Evolutionary conservation across 1,140 invertebrate species (phyloP), one percentile per base, ranked within the genome.

Genomic region (Plectrocnemia conspersa): DNA sequence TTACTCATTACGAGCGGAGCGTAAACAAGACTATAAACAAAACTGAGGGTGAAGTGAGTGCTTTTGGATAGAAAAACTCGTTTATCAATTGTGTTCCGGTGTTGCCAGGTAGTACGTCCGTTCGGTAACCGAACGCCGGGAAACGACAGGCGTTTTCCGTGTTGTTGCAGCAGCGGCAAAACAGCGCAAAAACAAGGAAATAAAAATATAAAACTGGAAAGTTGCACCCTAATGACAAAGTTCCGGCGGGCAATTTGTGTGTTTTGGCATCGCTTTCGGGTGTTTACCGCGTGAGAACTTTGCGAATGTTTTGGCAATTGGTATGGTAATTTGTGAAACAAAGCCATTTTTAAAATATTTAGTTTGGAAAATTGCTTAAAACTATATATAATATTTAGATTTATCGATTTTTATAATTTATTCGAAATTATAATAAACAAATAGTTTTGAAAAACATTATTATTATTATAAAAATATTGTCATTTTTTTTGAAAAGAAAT

Each of bases 11-110:
- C n/a, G n/a, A n/a, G n/a, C n/a, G 46, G 53, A 54, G 44, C 22
- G 52, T 50, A 59, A 59, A 59, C 57, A 59, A 54, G 41, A 38
- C 47, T 33, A 59, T 59, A 59, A 59, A 59, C 52, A 44, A 54
- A 41, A 38, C 15, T 13, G 24, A 44, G 33, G 15, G 44, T 54
- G 16, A 25, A 44, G 44, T 16, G 41, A 52, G 29, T 24, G 32
- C 24, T 38, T 7, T 11, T 24, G n/a, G n/a, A 35, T 35, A 24
- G 23, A 42, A 49, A 59, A 50, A 32, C 36, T 54, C 35, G 45
- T 54, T 54, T 35, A 40, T 54, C 46, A 58, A 47, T 16, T n/a
- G 40, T 22, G 41, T 33, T 45, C 24, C 40, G 15, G 35, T 7
- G 35, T 2, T 3, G 29, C 19, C 42, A 33, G 45, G 45, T 48